Evolutionary conservation across 2,797 vertebrate species (phyloP).

Genomic region (Ispidina picta): DNA sequence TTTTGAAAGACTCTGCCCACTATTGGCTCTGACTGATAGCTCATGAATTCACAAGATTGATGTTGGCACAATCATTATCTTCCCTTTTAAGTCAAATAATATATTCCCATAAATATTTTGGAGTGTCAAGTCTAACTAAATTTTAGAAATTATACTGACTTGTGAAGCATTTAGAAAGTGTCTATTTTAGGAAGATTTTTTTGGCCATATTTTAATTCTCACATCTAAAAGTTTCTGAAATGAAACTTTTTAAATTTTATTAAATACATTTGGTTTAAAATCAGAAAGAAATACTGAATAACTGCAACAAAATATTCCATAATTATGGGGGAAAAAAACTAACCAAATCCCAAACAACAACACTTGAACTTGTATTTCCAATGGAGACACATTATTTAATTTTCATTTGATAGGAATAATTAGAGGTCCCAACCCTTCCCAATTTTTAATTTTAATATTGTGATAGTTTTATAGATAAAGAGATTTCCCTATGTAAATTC

Average conservation of each 20-base stretch:
- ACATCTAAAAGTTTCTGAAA: background rate
- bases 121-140: background rate
- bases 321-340: background rate
- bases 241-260: background rate
- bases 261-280: background rate
- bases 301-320: background rate
- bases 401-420: background rate
- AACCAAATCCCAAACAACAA: background rate
- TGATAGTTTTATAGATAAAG: background rate
- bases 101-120: slow-evolving; percentile 36
- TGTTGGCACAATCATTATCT: background rate
- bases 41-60: background rate
- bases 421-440: background rate
- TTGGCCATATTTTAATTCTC: background rate
- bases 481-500: background rate
- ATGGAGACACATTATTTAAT: background rate
- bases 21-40: slow-evolving; percentile 25
- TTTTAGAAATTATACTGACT: background rate
- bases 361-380: background rate
- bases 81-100: slow-evolving; percentile 19
- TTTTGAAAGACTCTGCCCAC: background rate
- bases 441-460: background rate
- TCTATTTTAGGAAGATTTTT: background rate
- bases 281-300: background rate
- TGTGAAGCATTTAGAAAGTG: background rate